Evolutionary conservation across 1,140 invertebrate genomes (phyloP).

Genomic region (Drosophila neocordata): DNA sequence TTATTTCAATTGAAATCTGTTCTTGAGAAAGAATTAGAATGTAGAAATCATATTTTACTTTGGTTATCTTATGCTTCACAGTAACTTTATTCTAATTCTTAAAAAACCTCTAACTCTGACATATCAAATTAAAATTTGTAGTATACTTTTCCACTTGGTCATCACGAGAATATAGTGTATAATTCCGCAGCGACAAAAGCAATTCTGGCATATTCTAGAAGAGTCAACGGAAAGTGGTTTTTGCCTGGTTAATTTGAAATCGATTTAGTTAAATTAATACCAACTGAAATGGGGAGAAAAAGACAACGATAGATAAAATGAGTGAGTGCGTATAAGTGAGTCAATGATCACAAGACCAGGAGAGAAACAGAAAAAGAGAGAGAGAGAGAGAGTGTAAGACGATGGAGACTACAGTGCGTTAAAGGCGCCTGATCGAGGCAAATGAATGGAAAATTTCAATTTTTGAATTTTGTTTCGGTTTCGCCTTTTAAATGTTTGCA

Average conservation of each 20-base stretch:
- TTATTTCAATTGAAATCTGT: too few relatives aligned
- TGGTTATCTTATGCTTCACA: too few relatives aligned
- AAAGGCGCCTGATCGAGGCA: conserved; percentile 27
- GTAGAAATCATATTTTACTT: too few relatives aligned
- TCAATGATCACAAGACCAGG: neutral
- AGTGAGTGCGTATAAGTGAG: conserved; percentile 13
- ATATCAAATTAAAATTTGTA: neutral
- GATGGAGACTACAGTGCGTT: conserved; percentile 30
- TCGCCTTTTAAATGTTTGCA: conserved; percentile 60
- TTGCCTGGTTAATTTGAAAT: conserved; percentile 47
- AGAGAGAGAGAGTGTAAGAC: neutral
- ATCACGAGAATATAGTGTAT: neutral
- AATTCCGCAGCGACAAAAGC: conserved; percentile 11
- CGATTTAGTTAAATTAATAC: conserved; percentile 4
- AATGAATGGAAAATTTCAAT: conserved; percentile 74
- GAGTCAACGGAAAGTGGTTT: neutral
- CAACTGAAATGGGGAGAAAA: neutral
- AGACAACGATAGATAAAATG: conserved; percentile 14
- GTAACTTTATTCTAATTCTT: too few relatives aligned
- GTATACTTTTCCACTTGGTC: neutral
- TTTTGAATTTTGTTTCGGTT: conserved; percentile 47
- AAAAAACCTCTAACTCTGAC: too few relatives aligned
- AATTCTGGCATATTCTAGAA: conserved; percentile 37
- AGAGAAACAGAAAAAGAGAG: conserved; percentile 16
- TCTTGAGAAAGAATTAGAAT: too few relatives aligned